phyloP scores from a whole-genome alignment of 2,797 vertebrate species.

The Petrocephalus schoutedeni region DNA sequence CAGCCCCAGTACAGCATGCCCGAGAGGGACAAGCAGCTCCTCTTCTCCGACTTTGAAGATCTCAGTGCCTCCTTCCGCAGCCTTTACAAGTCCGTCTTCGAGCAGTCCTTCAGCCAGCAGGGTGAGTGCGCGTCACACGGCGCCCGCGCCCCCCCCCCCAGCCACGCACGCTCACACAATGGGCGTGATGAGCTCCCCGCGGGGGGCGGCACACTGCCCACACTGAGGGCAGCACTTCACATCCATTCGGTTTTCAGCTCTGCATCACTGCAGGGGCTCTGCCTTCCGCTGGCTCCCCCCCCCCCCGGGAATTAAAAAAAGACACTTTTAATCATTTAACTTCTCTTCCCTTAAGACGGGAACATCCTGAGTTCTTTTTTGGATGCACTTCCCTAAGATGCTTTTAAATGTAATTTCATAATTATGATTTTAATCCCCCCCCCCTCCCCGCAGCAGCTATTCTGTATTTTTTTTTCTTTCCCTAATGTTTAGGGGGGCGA shows the following conservation, averaged over 20 bases:
- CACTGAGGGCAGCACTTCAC: conserved; percentile 3
- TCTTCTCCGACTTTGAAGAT: conserved; percentile 90
- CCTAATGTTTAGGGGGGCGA: background rate
- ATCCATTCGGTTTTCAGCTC: background rate
- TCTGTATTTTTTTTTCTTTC: background rate
- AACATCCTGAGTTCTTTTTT: background rate
- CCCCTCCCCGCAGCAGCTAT: background rate
- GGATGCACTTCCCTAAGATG: background rate
- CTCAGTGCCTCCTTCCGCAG: conserved; percentile 93
- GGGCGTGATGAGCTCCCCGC: conserved; percentile 2
- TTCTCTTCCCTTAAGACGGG: background rate
- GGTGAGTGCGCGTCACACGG: conserved; percentile 60
- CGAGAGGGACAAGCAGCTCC: conserved; percentile 80
- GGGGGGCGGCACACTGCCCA: background rate
- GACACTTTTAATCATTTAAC: conserved; percentile 10
- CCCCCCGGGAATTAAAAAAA: background rate
- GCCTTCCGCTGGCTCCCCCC: background rate
- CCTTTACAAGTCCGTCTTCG: conserved; percentile 91
- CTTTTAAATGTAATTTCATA: background rate
- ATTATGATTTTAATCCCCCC: background rate
- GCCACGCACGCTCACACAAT: conserved; percentile 27
- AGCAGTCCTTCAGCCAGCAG: conserved; percentile 87
- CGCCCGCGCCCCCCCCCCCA: background rate
- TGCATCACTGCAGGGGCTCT: background rate
- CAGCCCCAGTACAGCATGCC: conserved; percentile 82